Evolutionary conservation across 2,797 vertebrate genomes (phyloP).

Genomic region (Enteromius mattozi): DNA sequence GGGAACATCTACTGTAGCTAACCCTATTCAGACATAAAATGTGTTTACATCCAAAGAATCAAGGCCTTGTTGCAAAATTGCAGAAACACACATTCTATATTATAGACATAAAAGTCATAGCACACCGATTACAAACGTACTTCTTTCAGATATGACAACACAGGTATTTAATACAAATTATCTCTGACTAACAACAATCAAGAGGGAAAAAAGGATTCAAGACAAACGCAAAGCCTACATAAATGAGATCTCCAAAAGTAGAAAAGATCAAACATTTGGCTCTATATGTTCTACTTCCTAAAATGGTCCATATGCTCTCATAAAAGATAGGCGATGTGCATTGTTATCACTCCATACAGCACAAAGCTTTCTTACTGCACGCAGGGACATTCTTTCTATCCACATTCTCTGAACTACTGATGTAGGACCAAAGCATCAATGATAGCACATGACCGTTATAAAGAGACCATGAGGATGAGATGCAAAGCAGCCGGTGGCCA

Average conservation of each 20-base stretch:
- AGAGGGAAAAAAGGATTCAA: not conserved
- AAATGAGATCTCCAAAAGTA: not conserved
- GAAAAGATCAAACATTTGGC: not conserved
- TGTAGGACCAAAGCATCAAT: not conserved
- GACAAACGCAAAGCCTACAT: not conserved
- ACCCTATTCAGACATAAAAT: not conserved
- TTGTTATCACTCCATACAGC: not conserved
- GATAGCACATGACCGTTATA: not conserved
- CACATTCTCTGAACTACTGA: not conserved
- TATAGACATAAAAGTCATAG: not conserved
- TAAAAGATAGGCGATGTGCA: not conserved
- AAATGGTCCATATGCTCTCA: not conserved
- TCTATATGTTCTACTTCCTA: not conserved
- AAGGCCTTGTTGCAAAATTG: not conserved
- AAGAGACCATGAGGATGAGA: not conserved
- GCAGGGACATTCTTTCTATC: not conserved
- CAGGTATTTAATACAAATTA: constrained; percentile 5
- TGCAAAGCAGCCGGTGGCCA: not conserved
- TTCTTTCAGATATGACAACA: not conserved
- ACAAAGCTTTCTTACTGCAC: not conserved
- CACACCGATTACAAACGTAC: not conserved
- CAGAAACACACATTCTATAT: not conserved
- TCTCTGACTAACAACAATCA: not conserved
- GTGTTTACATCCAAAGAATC: not conserved
- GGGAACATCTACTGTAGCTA: not conserved